Conservation (phyloP, 2,888 invertebrate species). For the Limnephilus auricula region DNA sequence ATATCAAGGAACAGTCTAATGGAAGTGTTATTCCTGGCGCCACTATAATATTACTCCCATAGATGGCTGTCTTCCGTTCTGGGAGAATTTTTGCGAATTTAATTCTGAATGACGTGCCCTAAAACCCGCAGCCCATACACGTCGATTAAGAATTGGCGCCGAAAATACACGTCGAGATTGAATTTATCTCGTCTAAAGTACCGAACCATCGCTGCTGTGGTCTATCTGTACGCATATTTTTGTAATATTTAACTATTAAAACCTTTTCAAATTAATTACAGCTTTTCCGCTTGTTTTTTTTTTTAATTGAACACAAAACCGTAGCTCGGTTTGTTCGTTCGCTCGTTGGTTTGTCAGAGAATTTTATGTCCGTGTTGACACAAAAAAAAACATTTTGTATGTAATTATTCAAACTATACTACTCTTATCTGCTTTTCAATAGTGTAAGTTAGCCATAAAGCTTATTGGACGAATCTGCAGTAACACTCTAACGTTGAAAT, state of each 20-base stretch:
- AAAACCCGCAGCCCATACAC: not conserved
- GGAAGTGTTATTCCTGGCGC: conserved; percentile 35
- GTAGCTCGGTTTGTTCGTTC: too few relatives aligned
- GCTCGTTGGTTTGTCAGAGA: too few relatives aligned
- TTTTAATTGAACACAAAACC: too few relatives aligned
- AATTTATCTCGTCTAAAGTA: not conserved
- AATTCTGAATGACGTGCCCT: conserved; percentile 30
- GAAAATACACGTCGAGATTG: not conserved
- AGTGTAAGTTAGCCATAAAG: not conserved
- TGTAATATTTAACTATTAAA: not conserved
- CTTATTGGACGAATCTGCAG: not conserved
- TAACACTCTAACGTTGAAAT: not conserved
- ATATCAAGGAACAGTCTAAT: conserved; percentile 41
- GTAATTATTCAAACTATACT: too few relatives aligned
- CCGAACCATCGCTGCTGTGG: not conserved
- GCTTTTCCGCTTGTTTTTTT: too few relatives aligned
- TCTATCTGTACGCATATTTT: not conserved
- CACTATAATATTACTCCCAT: not conserved
- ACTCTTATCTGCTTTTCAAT: too few relatives aligned
- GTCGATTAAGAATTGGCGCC: not conserved
- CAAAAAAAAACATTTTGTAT: too few relatives aligned
- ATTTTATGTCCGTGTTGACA: too few relatives aligned
- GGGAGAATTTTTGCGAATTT: conserved; percentile 2
- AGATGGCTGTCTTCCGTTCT: conserved; percentile 37
- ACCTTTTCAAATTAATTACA: too few relatives aligned